A percentile compares a stretch with the other conserved stretches of the same genome.
Conservation (phyloP, 2,888 invertebrate species). For the Lochmaea crataegi region DNA sequence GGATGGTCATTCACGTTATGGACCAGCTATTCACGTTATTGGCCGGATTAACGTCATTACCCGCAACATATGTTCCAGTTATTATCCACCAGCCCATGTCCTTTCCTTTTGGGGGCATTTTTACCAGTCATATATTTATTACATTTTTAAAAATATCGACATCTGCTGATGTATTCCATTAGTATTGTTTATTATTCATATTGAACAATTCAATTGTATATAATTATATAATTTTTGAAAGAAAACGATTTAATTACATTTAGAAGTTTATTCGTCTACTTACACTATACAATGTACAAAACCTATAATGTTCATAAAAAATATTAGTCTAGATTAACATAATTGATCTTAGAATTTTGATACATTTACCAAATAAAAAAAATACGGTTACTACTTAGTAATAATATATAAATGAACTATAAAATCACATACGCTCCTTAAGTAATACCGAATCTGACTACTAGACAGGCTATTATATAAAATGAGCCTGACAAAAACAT, state of each 20-base stretch:
- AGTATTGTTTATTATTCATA: too few relatives aligned
- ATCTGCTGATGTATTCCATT: too few relatives aligned
- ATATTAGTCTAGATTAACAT: conserved; percentile 59
- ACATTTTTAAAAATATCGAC: too few relatives aligned
- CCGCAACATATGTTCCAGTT: too few relatives aligned
- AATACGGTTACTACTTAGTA: conserved; percentile 46
- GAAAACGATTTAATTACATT: conserved; percentile 21
- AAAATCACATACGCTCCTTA: conserved; percentile 53
- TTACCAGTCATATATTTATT: too few relatives aligned
- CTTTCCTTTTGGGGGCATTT: too few relatives aligned
- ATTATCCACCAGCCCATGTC: too few relatives aligned
- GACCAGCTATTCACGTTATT: too few relatives aligned
- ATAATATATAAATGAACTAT: conserved; percentile 40
- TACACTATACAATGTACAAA: conserved; percentile 66
- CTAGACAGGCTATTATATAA: conserved; percentile 37
- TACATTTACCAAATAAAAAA: conserved; percentile 47
- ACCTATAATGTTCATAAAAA: conserved; percentile 63
- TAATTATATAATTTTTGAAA: too few relatives aligned
- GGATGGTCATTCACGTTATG: too few relatives aligned
- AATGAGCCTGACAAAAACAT: conserved; percentile 33
- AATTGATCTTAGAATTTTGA: conserved; percentile 48
- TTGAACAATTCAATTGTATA: too few relatives aligned
- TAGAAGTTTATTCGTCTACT: conserved; percentile 43
- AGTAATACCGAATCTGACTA: conserved; percentile 50
- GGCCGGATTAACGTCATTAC: too few relatives aligned